Evolutionary conservation across 1,140 invertebrate species (phyloP).

Genomic region (Drosophila sproati): DNA sequence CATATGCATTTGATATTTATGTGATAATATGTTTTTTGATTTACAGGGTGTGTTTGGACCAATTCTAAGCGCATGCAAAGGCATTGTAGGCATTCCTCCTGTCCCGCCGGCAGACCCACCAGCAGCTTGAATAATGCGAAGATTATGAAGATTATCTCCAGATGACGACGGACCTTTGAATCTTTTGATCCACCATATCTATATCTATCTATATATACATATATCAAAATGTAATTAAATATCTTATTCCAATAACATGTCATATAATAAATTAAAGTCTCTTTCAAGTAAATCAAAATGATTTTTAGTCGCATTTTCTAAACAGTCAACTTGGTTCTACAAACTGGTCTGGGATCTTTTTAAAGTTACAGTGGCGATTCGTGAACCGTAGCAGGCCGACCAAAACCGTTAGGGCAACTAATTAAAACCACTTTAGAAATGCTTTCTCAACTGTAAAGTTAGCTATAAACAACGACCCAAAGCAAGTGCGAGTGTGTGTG

Average conservation of each 20-base stretch:
- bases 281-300: background rate
- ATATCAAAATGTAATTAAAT: background rate
- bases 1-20: background rate
- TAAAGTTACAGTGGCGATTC: conserved; percentile 6
- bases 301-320: background rate
- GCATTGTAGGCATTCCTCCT: no score
- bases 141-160: no score
- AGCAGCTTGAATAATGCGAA: background rate
- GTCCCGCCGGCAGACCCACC: background rate
- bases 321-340: background rate
- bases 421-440: conserved; percentile 80
- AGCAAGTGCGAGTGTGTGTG: conserved; percentile 5
- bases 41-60: background rate
- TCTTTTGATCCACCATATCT: no score
- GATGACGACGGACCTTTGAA: background rate
- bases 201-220: background rate
- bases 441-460: conserved; percentile 83
- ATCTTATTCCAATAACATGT: background rate
- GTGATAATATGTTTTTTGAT: background rate
- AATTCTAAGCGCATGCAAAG: background rate
- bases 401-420: conserved; percentile 61
- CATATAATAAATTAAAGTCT: conserved; percentile 26
- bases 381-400: conserved; percentile 30
- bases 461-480: conserved; percentile 72
- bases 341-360: conserved; percentile 13